Percentiles rank a stretch among this genome's conserved stretches.
Evolutionary conservation across 2,888 invertebrate genomes (phyloP).

Genomic region (Ctenicera cuprea): DNA sequence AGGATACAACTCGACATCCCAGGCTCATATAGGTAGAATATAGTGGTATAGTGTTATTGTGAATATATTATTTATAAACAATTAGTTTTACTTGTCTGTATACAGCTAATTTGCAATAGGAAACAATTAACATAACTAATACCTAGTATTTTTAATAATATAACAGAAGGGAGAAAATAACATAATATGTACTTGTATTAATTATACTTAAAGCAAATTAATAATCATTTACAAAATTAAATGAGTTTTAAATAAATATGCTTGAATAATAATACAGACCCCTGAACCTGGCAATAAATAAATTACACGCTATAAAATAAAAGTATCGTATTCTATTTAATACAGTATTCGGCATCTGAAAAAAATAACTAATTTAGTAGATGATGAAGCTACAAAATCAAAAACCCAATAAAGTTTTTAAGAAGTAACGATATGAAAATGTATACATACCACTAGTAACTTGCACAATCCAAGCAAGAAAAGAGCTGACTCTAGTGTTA

Average conservation of each 20-base stretch:
- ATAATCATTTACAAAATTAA: conserved; percentile 10
- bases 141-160: too few relatives aligned
- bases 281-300: not conserved
- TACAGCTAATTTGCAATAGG: too few relatives aligned
- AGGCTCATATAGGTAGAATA: too few relatives aligned
- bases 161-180: not conserved
- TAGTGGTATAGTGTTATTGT: too few relatives aligned
- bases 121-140: too few relatives aligned
- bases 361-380: conserved; percentile 44
- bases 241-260: not conserved
- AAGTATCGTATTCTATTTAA: conserved; percentile 53
- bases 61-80: too few relatives aligned
- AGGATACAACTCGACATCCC: too few relatives aligned
- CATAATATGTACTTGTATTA: not conserved
- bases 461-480: conserved; percentile 75
- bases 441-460: conserved; percentile 62
- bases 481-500: conserved; percentile 75
- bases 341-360: conserved; percentile 65
- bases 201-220: not conserved
- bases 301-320: not conserved
- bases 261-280: not conserved
- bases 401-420: not conserved
- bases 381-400: not conserved
- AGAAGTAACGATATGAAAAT: not conserved
- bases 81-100: too few relatives aligned